Evolutionary conservation across 2,113 vertebrate species (phyloP).

Genomic region (Rattus norvegicus): DNA sequence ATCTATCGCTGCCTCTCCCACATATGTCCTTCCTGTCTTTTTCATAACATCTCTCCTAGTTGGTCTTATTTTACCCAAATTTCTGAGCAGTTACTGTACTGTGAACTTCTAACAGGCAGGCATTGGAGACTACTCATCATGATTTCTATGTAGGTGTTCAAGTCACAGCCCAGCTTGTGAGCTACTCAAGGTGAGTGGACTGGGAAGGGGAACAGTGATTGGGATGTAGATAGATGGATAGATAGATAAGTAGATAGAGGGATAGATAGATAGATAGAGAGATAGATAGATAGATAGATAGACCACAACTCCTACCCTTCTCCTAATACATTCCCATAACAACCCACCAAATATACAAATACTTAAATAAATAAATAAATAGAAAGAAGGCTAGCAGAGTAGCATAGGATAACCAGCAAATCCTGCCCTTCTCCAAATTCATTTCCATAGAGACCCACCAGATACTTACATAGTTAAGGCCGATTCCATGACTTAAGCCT

Average conservation of each 20-base stretch:
- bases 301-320: background rate
- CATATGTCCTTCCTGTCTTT: background rate
- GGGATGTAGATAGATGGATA: too few relatives aligned
- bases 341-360: background rate
- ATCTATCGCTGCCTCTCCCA: background rate
- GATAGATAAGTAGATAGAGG: too few relatives aligned
- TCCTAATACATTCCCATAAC: background rate
- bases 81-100: background rate
- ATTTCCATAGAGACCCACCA: background rate
- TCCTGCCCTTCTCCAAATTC: background rate
- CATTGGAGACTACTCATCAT: background rate
- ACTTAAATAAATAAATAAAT: too few relatives aligned
- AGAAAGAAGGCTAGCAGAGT: background rate
- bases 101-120: background rate
- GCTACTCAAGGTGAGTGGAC: background rate
- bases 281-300: too few relatives aligned
- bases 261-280: too few relatives aligned
- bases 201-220: too few relatives aligned
- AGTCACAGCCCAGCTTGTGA: background rate
- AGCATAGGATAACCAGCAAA: background rate
- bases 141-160: background rate
- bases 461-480: background rate
- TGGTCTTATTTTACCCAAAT: background rate
- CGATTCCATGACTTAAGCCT: background rate
- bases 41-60: background rate